Evolutionary conservation across 2,888 invertebrate genomes (phyloP).

Genomic region (Eupithecia inturbata): DNA sequence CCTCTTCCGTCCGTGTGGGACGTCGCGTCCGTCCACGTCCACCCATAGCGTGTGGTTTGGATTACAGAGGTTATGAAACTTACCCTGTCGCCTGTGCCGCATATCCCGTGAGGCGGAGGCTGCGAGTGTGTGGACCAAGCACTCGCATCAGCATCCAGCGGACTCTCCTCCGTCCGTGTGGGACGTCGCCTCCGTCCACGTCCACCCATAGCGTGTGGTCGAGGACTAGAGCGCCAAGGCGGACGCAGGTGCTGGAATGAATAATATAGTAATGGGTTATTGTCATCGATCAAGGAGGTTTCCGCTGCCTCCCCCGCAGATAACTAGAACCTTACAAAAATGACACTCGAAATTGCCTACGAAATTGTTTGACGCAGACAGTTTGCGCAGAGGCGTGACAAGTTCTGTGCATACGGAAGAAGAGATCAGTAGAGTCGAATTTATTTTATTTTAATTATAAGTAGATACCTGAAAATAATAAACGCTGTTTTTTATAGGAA

Average conservation of each 20-base stretch:
- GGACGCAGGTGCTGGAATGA: slow-evolving; percentile 71
- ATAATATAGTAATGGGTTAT: neutral
- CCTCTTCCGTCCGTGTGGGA: slow-evolving; percentile 56
- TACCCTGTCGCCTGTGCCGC: slow-evolving; percentile 59
- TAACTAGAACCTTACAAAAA: no score
- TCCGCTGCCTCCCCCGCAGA: no score
- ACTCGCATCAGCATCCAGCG: slow-evolving; percentile 69
- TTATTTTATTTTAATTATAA: no score
- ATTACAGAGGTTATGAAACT: slow-evolving; percentile 33
- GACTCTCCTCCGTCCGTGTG: slow-evolving; percentile 60
- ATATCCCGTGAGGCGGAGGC: slow-evolving; percentile 54
- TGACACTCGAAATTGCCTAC: no score
- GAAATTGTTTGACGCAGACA: no score
- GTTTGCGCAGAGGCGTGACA: no score
- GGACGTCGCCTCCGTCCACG: slow-evolving; percentile 71
- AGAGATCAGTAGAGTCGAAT: no score
- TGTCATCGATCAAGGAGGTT: no score
- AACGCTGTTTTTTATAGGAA: no score
- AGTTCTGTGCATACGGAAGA: no score
- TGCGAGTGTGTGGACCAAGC: slow-evolving; percentile 68
- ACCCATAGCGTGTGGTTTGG: slow-evolving; percentile 69
- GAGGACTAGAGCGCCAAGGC: slow-evolving; percentile 71
- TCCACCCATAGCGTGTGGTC: slow-evolving; percentile 82
- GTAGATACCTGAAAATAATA: no score
- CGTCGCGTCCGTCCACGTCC: slow-evolving; percentile 70